Conservation (phyloP, 2,888 invertebrate genomes). For the Xestobium rufovillosum region DNA sequence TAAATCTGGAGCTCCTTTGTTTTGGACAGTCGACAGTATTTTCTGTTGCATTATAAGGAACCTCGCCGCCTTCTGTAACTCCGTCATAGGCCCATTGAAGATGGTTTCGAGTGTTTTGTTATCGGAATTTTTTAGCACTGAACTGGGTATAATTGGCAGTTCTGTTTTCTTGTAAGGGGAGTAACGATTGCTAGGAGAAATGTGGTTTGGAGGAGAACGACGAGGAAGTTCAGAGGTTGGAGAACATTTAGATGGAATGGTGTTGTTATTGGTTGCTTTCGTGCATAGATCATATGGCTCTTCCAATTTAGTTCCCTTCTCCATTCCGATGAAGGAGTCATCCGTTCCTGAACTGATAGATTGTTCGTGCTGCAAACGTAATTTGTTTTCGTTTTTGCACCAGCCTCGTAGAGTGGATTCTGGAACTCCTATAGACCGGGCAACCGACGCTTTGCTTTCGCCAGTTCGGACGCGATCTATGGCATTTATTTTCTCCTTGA, state of each 20-base stretch:
- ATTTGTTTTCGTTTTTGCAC: conserved; percentile 81
- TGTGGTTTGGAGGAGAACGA: too few species aligned
- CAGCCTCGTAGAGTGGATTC: conserved; percentile 80
- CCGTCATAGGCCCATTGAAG: too few species aligned
- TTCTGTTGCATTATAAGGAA: too few species aligned
- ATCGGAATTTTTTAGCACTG: too few species aligned
- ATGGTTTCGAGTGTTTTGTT: too few species aligned
- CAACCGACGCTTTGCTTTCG: conserved; percentile 79
- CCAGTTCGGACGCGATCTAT: conserved; percentile 77
- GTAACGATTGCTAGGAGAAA: too few species aligned
- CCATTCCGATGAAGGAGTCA: conserved; percentile 43
- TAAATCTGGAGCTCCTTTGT: too few species aligned
- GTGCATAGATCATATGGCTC: conserved; percentile 20
- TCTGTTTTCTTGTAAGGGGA: too few species aligned
- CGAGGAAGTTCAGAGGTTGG: conserved; percentile 5
- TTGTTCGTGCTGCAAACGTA: conserved; percentile 61
- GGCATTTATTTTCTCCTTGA: conserved; percentile 72
- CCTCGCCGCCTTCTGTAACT: too few species aligned
- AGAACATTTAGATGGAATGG: not conserved
- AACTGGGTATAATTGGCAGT: too few species aligned
- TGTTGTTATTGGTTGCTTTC: conserved; percentile 8
- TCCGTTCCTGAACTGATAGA: conserved; percentile 61
- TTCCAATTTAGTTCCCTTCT: conserved; percentile 28
- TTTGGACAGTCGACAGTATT: too few species aligned
- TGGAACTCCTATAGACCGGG: conserved; percentile 77